Base-by-base conservation (phyloP, 2,797 vertebrate genomes). In the Gymnodraco acuticeps region DNA sequence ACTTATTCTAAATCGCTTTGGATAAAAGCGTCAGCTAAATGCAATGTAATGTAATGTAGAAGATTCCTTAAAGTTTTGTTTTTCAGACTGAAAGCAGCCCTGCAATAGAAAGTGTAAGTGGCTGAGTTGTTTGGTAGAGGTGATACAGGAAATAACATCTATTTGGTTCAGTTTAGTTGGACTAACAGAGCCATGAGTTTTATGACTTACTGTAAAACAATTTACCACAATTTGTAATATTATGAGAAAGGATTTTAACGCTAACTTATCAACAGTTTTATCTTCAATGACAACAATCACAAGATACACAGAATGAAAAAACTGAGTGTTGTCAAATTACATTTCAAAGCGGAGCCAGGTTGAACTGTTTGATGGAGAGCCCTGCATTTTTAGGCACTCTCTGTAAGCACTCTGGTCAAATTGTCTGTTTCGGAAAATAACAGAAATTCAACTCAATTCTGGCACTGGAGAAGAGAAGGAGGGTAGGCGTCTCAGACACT, bases 71-170 rank as follows among this genome's bases (percentile, higher is more conserved):
- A 27, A 27, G 27, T 27, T 27, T 27, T 5, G 27, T 5, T 9
- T 38, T 38, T 38, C 33, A 38, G 33, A 38, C 33, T 7, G 33
- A 38, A 38, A 38, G 8, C 17, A 51, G 12, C 48, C 19, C 23
- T 23, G 14, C 14, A 12, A 53, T 41, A 46, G 48, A 27, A 55
- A 38, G 33, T 56, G 5, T 19, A 33, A 41, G 1, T 10, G 20
- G 31, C 16, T 64, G 45, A 1, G 2, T 19, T 52, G 47, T 19
- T 41, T 10, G 17, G 33, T 16, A 20, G 17, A 2, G 9, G 17
- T 47, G n/a, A 58, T 15, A 51, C 11, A n/a, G 17, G 38, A 76
- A 45, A 70, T 43, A 56, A 8, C 8, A 64, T 74, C 17, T 27
- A 47, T 7, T 27, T 65, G 63, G 10, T 42, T 17, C n/a, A 67